Conservation (phyloP, 2,888 invertebrate genomes). For the Hirtodrosophila cameraria region DNA sequence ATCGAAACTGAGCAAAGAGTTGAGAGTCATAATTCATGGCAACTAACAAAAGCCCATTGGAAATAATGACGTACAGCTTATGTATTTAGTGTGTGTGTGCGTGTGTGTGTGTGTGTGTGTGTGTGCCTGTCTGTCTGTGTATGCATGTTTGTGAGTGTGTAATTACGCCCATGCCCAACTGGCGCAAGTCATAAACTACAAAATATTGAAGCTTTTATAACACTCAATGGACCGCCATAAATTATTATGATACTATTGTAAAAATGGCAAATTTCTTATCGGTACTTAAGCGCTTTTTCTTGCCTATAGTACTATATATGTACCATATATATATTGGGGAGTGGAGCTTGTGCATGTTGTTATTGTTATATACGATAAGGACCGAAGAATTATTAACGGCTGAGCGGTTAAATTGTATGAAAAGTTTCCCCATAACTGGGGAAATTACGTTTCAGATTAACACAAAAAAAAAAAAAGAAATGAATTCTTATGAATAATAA, state of each 20-base stretch:
- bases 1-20: constrained; percentile 58
- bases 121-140: neutral
- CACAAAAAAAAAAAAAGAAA: too few species aligned
- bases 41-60: constrained; percentile 62
- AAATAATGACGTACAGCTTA: constrained; percentile 73
- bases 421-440: neutral
- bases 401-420: constrained; percentile 1
- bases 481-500: constrained; percentile 3
- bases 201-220: constrained; percentile 82
- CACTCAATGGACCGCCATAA: constrained; percentile 80
- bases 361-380: constrained; percentile 33
- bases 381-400: constrained; percentile 23
- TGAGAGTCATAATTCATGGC: constrained; percentile 69
- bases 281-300: constrained; percentile 72
- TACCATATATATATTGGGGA: too few species aligned
- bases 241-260: constrained; percentile 81
- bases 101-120: constrained; percentile 8
- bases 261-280: constrained; percentile 81
- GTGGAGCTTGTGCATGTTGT: constrained; percentile 21
- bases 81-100: constrained; percentile 29
- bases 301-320: constrained; percentile 16
- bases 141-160: constrained; percentile 50
- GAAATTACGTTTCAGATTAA: neutral
- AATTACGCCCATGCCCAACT: constrained; percentile 77
- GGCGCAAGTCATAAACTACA: constrained; percentile 79